Evolutionary conservation across 2,797 vertebrate genomes (phyloP), one percentile per base, ranked within the genome.

Genomic region (Chaetophractus vellerosus): DNA sequence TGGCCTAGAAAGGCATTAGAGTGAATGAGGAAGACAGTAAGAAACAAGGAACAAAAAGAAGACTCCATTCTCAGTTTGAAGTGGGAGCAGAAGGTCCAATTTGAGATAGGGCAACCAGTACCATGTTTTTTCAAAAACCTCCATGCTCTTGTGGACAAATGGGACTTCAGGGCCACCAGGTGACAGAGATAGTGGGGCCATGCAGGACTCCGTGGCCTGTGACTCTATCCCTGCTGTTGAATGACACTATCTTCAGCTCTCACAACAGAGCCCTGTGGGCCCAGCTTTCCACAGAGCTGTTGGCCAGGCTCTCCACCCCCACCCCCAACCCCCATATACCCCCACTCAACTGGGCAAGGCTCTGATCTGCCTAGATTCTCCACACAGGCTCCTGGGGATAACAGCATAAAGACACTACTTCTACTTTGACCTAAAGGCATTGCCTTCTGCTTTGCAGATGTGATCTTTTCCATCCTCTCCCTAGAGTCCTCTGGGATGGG

Each of bases 61-160:
- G 19, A 85, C n/a, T 75, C 61, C 21, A 16, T 79, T 95, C 71
- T 89, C 55, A 92, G 82, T 45, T 52, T 86, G 91, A 94, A 94
- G 88, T 1, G 55, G 78, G 94, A 90, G 89, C 95, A 93, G 33
- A 90, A 97, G 90, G 87, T 92, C 94, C 94, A 90, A 89, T 90
- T 4, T 1, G 4, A 91, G 92, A 96, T 80, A 9, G 63, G 74
- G 85, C n/a, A 33, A n/a, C 24, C 24, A 36, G 63, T 63, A 71
- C 69, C 41, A 74, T 63, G 66, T 45, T 88, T 74, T 61, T 57
- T 31, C 79, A 92, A 90, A 66, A 95, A 55, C 48, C 21, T 88
- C 48, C 12, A 18, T 84, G 79, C 38, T 72, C 48, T 61, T 50
- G 45, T 48, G 68, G 38, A 79, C 76, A 63, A 80, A 89, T 4